Base-by-base conservation (phyloP, 1,140 invertebrate species). In the Lasioglossum baleicum region DNA sequence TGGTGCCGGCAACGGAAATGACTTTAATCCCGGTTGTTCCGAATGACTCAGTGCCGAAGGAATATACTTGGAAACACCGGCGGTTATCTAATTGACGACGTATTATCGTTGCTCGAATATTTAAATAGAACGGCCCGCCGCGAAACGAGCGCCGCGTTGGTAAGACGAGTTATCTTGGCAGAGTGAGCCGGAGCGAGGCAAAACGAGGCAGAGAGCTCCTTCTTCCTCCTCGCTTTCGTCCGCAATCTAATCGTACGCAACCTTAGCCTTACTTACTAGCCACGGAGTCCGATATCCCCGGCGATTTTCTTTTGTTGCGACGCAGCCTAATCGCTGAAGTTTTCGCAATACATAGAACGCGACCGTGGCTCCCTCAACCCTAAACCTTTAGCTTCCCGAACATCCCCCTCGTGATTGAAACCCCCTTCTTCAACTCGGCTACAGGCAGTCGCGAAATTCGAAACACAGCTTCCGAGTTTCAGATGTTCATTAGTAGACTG, bases 171-270 rank as follows among this genome's bases (percentile, higher is more conserved):
- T 71, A 77, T 77, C 75, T 77, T 13, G 31, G 60, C 13, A n/a
- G 7, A 3, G 44, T 10, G 44, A 13, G 10, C 1, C 44, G 44
- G 11, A 13, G 44, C 35, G 35, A 35, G 44, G 10, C 10, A 10
- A 10, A 13, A 10, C 44, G 10, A 48, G 44, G 26, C 10, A 31
- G 44, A 53, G 35, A 3, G 35, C 26, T n/a, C 61, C 22, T 44
- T 31, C 61, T 10, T 42, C 17, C 6, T 1, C 22, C 20, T 22
- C 78, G 63, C 64, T 22, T 56, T 31, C 60, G 60, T 66, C 58
- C 65, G 2, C 17, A 7, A 8, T 78, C 67, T 78, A 78, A 78
- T 78, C 68, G 67, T 51, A 31, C 44, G 44, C 75, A 78, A 78
- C 67, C 68, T 78, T 78, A 78, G 75, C 75, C 75, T 78, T 64